Evolutionary conservation across 2,888 invertebrate species (phyloP), one percentile per base, ranked within the genome.

Genomic region (Epinotia brunnichana): DNA sequence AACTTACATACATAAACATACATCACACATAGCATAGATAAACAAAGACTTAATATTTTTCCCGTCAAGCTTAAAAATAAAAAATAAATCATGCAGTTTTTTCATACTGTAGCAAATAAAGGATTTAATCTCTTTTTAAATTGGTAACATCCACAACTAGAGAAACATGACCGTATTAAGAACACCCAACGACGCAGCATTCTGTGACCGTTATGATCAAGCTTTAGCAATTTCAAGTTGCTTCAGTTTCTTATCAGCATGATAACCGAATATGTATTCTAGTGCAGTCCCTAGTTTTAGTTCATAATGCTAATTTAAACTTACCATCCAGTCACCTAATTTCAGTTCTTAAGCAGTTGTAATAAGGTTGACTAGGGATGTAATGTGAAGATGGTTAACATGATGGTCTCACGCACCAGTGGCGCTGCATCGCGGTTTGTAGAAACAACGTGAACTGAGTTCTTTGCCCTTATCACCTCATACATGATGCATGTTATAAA

Each of bases 191-290:
- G 10, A 41, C n/a, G 59, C n/a, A 56, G 53, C 56, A 44, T 60
- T 56, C 44, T 48, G 59, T 56, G 39, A 60, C 60, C 53, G 54
- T 44, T 62, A 67, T 67, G 61, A 54, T 21, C 21, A 63, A 66
- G 80, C 82, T 85, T 82, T 83, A 84, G 84, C 83, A 56, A 69
- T 69, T 63, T 51, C 81, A 82, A 84, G 83, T 83, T 85, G 85
- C 83, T 83, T 86, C 86, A 85, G 80, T 87, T 69, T 88, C 87
- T 87, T 87, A 90, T 90, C 89, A 87, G 82, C 86, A 88, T 91
- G 90, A 91, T 89, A 89, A 85, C 85, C 83, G 85, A 88, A 90
- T 92, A 89, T 88, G 85, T 90, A 92, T 92, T 91, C 91, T 85
- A 86, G 86, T 83, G 80, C 77, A 80, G 85, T 85, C 80, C 83